Conservation (phyloP, 2,113 vertebrate species). For the Notechis scutatus region DNA sequence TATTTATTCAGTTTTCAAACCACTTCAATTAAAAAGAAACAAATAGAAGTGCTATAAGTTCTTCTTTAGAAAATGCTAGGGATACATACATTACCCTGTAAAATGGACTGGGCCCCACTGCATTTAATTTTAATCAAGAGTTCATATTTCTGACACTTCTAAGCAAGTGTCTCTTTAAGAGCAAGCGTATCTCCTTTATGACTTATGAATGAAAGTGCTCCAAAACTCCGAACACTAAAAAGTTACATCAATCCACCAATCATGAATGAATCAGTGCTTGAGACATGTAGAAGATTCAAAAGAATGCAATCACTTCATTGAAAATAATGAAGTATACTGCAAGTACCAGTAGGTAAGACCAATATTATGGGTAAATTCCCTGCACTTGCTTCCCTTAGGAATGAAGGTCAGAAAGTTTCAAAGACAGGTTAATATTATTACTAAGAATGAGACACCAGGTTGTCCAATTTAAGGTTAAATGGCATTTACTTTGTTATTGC, state of each 20-base stretch:
- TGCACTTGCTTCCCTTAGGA: constrained; percentile 12
- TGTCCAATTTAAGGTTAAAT: constrained; percentile 37
- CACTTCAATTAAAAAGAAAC: neutral
- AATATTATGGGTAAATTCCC: constrained; percentile 31
- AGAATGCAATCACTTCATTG: constrained; percentile 54
- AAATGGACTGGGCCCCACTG: neutral
- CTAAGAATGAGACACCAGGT: constrained; percentile 30
- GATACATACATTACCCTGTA: neutral
- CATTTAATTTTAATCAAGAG: neutral
- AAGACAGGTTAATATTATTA: constrained; percentile 35
- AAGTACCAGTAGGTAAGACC: constrained; percentile 11
- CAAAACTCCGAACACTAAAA: constrained; percentile 54
- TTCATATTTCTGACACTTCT: constrained; percentile 46
- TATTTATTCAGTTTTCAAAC: neutral
- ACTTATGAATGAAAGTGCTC: constrained; percentile 67
- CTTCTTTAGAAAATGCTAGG: neutral
- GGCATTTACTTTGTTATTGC: neutral
- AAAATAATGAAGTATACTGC: constrained; percentile 32
- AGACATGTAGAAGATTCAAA: constrained; percentile 56
- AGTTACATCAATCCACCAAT: constrained; percentile 67
- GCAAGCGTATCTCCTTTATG: constrained; percentile 34
- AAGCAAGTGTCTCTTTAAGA: constrained; percentile 43
- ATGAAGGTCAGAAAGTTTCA: constrained; percentile 30
- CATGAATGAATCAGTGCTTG: constrained; percentile 70
- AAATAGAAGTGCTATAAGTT: neutral